phyloP scores from a whole-genome alignment of 1,140 invertebrate genomes.

The Micrasema minimum region DNA sequence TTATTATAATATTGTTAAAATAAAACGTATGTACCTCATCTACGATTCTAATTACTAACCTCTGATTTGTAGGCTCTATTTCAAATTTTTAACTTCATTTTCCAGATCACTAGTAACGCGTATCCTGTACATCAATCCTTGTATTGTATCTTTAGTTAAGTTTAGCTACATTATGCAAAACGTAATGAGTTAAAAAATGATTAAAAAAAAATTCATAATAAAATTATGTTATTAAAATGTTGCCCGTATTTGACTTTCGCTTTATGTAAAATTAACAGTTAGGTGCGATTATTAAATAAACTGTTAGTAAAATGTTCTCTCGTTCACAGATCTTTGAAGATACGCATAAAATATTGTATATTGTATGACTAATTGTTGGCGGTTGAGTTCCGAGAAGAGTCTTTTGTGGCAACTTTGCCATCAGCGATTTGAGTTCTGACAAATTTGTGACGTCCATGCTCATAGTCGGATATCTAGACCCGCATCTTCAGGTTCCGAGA shows the following conservation, averaged over 20 bases:
- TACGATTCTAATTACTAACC: no score
- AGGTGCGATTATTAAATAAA: no score
- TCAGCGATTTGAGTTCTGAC: neutral
- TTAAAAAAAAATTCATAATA: neutral
- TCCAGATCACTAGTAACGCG: no score
- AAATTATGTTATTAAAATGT: neutral
- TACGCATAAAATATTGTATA: neutral
- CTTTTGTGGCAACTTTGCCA: neutral
- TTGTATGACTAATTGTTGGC: slow-evolving; percentile 15
- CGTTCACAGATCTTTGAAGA: neutral
- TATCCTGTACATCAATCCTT: neutral
- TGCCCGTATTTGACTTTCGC: slow-evolving; percentile 3
- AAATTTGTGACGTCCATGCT: slow-evolving; percentile 13
- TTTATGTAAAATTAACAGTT: no score
- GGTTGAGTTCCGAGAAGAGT: neutral
- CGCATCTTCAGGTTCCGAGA: no score
- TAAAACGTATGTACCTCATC: no score
- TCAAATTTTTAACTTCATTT: no score
- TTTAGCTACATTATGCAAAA: neutral
- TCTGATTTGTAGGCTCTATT: no score
- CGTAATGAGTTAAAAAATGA: neutral
- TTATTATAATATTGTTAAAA: no score
- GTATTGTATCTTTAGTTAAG: neutral
- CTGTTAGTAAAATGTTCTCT: neutral
- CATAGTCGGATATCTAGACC: no score